These are phyloP conservation scores for Zophobas atratus DNA, from an alignment of 1,140 invertebrate species.

Conservation along the genomic window DNA sequence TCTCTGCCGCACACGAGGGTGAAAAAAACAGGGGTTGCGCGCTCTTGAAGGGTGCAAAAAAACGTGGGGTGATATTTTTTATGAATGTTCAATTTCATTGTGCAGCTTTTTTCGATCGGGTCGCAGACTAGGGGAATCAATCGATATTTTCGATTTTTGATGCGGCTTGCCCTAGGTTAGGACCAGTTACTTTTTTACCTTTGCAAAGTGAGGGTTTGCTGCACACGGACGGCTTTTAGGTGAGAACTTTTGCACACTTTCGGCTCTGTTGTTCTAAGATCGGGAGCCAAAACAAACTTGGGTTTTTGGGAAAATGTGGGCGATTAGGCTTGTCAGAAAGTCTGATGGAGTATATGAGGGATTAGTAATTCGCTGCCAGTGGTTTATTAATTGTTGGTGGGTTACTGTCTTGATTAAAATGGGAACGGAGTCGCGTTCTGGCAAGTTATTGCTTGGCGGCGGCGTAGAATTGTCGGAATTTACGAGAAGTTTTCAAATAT, in stretches of 20 bases:
- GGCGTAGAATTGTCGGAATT: no score
- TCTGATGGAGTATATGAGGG: no score
- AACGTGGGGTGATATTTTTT: slow-evolving; percentile 64
- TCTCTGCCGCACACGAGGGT: slow-evolving; percentile 49
- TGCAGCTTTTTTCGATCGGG: slow-evolving; percentile 58
- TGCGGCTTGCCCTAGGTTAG: slow-evolving; percentile 57
- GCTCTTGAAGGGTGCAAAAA: slow-evolving; percentile 59
- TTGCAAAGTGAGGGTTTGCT: slow-evolving; percentile 41
- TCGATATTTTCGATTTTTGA: slow-evolving; percentile 63
- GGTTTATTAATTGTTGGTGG: no score
- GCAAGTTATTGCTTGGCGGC: no score
- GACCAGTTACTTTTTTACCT: slow-evolving; percentile 58
- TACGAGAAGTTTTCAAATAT: no score
- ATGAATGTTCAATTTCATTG: slow-evolving; percentile 63
- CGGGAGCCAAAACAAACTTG: no score
- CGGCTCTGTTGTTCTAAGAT: neutral
- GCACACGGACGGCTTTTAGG: slow-evolving; percentile 14
- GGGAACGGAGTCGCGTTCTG: no score
- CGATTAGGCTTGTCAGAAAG: no score
- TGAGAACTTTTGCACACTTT: slow-evolving; percentile 18
- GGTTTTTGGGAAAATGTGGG: no score
- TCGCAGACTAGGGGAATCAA: slow-evolving; percentile 55
- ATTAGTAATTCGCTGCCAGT: no score
- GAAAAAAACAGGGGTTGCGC: slow-evolving; percentile 59
- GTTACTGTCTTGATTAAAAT: no score